These are phyloP conservation scores for Diarsia dahlii DNA, from an alignment of 2,888 invertebrate genomes.

Conservation along the genomic window DNA sequence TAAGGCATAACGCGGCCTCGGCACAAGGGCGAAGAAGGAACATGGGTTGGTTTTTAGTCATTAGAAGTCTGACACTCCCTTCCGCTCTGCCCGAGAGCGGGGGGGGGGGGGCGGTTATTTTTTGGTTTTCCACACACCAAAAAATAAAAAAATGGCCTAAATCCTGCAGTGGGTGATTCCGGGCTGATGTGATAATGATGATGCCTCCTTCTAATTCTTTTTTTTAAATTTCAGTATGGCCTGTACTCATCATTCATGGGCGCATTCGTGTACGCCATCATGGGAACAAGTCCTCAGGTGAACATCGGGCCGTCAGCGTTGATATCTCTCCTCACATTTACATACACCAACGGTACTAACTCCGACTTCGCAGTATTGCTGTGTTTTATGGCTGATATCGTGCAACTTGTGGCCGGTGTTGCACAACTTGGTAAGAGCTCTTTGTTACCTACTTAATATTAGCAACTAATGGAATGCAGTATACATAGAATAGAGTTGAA, in stretches of 20 bases:
- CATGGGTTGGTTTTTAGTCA: too few relatives aligned
- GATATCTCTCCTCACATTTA: slow-evolving; percentile 93
- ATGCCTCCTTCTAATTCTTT: too few relatives aligned
- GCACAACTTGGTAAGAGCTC: slow-evolving; percentile 91
- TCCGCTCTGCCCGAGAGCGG: too few relatives aligned
- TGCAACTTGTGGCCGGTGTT: slow-evolving; percentile 92
- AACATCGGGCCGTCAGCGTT: slow-evolving; percentile 94
- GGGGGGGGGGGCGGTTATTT: too few relatives aligned
- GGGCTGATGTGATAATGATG: too few relatives aligned
- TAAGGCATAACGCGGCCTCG: too few relatives aligned
- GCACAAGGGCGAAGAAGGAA: too few relatives aligned
- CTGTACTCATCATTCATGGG: slow-evolving; percentile 96
- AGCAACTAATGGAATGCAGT: not conserved
- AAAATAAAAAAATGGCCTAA: too few relatives aligned
- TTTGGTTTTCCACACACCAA: too few relatives aligned
- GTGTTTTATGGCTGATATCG: slow-evolving; percentile 92
- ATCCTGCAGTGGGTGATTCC: too few relatives aligned
- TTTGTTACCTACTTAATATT: not conserved
- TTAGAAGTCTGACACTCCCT: too few relatives aligned
- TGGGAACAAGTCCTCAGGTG: slow-evolving; percentile 93
- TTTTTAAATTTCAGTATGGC: slow-evolving; percentile 92
- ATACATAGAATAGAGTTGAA: slow-evolving; percentile 1
- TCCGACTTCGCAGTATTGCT: slow-evolving; percentile 92
- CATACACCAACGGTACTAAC: slow-evolving; percentile 91
- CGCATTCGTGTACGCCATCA: slow-evolving; percentile 94